Percentiles rank a stretch among this genome's conserved stretches.
Conservation (phyloP, 2,797 vertebrate genomes). For the Thripadectes ignobilis region DNA sequence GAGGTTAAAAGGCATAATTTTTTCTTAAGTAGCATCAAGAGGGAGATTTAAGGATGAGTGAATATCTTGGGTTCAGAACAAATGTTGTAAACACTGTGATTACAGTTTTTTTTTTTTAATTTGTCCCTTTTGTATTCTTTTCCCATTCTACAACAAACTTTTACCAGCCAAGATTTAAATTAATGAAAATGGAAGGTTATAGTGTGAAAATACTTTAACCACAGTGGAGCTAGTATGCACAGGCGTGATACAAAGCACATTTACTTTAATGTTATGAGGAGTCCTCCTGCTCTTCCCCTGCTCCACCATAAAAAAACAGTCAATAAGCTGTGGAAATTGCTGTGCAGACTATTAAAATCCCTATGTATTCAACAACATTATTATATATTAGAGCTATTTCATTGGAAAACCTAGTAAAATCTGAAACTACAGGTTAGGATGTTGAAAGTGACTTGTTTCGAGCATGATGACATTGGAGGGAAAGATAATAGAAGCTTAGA, state of each 20-base stretch:
- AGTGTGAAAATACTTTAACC: not conserved
- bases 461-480: slow-evolving; percentile 26
- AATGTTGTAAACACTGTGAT: not conserved
- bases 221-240: not conserved
- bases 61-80: not conserved
- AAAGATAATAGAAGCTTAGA: slow-evolving; percentile 54
- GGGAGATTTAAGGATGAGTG: not conserved
- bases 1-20: not conserved
- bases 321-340: not conserved
- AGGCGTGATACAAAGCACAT: not conserved
- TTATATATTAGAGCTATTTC: not conserved
- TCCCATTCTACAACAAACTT: not conserved
- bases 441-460: slow-evolving; percentile 37
- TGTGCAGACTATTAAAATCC: slow-evolving; percentile 6
- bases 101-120: not conserved
- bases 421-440: not conserved
- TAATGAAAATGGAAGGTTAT: not conserved
- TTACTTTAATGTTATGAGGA: not conserved
- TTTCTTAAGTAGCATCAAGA: not conserved
- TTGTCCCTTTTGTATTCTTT: not conserved
- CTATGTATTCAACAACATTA: not conserved
- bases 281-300: not conserved
- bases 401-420: slow-evolving; percentile 39
- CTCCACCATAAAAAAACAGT: not conserved
- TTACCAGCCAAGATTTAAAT: not conserved